Conservation (phyloP, 2,797 vertebrate genomes). For the Sebastes hubbsi region DNA sequence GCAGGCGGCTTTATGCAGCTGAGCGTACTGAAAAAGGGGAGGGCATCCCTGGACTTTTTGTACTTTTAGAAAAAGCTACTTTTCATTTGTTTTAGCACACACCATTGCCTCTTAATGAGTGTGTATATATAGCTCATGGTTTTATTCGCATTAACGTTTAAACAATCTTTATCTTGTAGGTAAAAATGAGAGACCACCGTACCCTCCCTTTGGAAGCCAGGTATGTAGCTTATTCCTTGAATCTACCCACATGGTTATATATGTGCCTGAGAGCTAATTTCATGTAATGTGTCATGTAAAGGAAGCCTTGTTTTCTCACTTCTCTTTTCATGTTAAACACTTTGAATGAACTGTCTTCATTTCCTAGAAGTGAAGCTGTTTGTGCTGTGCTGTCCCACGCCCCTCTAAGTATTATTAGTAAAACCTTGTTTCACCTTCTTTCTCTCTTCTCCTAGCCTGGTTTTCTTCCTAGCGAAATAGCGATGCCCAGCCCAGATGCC, state of each 20-base stretch:
- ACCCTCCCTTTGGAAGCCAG: conserved; percentile 90
- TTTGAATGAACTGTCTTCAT: conserved; percentile 49
- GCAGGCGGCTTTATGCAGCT: conserved; percentile 77
- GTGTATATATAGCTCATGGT: not conserved
- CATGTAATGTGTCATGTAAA: conserved; percentile 11
- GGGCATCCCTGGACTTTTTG: conserved; percentile 72
- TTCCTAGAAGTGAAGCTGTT: conserved; percentile 51
- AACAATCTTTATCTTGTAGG: conserved; percentile 76
- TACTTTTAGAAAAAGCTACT: conserved; percentile 65
- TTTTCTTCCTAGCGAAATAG: conserved; percentile 92
- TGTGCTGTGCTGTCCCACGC: conserved; percentile 2
- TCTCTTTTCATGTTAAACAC: conserved; percentile 56
- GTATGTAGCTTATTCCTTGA: conserved; percentile 55
- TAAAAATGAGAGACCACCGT: conserved; percentile 91
- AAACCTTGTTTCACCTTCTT: conserved; percentile 16
- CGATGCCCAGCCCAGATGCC: conserved; percentile 90
- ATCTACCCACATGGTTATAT: not conserved
- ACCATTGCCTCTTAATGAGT: conserved; percentile 26
- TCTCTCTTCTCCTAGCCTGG: conserved; percentile 80
- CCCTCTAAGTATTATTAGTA: conserved; percentile 12
- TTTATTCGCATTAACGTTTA: conserved; percentile 1
- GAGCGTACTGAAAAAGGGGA: conserved; percentile 68
- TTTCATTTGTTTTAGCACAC: conserved; percentile 55
- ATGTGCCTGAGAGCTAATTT: not conserved
- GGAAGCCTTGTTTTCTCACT: conserved; percentile 53